Conservation (phyloP, 2,888 invertebrate species). For the Clunio marinus region DNA sequence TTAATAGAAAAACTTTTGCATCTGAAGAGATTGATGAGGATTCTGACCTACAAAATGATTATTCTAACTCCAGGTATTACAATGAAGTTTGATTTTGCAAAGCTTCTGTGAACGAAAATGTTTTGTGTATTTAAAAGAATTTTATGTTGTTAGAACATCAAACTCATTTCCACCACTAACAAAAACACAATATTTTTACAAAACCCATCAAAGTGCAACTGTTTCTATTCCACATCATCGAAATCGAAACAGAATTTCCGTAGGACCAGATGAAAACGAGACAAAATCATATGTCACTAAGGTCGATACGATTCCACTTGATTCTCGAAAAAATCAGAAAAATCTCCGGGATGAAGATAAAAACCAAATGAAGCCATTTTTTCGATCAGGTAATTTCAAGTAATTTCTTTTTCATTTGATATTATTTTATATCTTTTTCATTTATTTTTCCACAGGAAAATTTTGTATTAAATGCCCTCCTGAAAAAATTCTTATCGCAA, state of each 20-base stretch:
- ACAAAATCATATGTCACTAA: slow-evolving; percentile 40
- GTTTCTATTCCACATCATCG: slow-evolving; percentile 39
- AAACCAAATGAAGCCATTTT: slow-evolving; percentile 20
- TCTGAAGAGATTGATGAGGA: background rate
- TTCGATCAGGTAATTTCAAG: slow-evolving; percentile 20
- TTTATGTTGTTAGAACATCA: slow-evolving; percentile 9
- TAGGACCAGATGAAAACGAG: slow-evolving; percentile 40
- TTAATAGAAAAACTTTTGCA: slow-evolving; percentile 9
- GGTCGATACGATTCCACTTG: slow-evolving; percentile 39
- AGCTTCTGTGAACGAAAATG: too few relatives aligned
- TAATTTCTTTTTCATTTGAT: background rate
- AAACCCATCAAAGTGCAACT: slow-evolving; percentile 41
- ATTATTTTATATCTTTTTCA: background rate
- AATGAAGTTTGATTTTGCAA: background rate
- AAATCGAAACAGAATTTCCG: slow-evolving; percentile 17
- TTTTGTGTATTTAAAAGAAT: too few relatives aligned
- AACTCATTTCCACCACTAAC: slow-evolving; percentile 32
- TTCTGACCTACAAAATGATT: slow-evolving; percentile 7
- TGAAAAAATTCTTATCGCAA: slow-evolving; percentile 41
- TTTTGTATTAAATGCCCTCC: slow-evolving; percentile 42
- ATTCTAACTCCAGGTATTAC: slow-evolving; percentile 13
- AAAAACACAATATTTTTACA: slow-evolving; percentile 41
- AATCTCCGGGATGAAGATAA: background rate
- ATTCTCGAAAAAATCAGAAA: slow-evolving; percentile 19
- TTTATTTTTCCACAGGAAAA: slow-evolving; percentile 21